phyloP scores from a whole-genome alignment of 2,888 invertebrate species.

The Drosophila picticornis region DNA sequence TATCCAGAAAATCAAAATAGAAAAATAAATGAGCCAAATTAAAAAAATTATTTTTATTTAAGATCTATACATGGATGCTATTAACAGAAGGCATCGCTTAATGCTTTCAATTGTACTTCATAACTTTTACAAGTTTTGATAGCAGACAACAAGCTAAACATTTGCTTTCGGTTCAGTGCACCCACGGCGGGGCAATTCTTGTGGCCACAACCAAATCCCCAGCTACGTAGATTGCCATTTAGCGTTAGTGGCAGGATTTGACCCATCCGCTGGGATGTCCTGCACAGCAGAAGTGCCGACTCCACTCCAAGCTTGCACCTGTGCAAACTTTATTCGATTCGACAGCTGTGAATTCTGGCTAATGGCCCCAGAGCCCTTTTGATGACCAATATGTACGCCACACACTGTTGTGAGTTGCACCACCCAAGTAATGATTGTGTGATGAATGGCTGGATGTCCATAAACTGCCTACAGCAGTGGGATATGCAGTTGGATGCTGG shows the following conservation, averaged over 20 bases:
- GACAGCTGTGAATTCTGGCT: background rate
- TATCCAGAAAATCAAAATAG: background rate
- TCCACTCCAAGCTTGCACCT: background rate
- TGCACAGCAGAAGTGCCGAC: background rate
- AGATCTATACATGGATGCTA: background rate
- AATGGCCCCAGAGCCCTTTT: background rate
- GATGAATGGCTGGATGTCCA: background rate
- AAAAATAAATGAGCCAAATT: background rate
- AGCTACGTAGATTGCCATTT: background rate
- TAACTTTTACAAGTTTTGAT: background rate
- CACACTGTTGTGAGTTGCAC: background rate
- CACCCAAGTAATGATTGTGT: background rate
- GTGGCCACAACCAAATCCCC: background rate
- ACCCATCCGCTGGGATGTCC: background rate
- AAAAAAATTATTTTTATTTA: background rate
- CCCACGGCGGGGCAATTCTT: background rate
- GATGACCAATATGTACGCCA: background rate
- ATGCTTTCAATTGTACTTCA: background rate
- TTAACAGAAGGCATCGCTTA: background rate
- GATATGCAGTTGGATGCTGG: background rate
- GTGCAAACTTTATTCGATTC: background rate
- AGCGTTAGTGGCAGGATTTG: background rate
- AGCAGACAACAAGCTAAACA: background rate
- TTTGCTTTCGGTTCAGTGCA: background rate
- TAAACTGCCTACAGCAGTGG: background rate